Conservation (phyloP, 2,888 invertebrate species). For the Cylindroiulus punctatus region DNA sequence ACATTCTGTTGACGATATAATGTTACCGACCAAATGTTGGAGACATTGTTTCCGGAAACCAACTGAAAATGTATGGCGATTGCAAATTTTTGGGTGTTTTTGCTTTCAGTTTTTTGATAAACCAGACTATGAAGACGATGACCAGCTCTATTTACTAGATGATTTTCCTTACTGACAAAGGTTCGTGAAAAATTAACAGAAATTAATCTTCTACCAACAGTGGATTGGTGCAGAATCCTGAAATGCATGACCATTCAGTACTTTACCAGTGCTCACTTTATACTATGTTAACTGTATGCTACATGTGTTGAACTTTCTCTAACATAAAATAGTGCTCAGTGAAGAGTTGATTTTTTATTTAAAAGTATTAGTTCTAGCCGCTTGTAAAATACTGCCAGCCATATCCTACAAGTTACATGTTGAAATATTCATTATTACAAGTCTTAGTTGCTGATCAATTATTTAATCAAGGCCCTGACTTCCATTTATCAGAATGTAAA, state of each 20-base stretch:
- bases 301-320: not conserved
- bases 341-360: not conserved
- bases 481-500: not conserved
- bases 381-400: not conserved
- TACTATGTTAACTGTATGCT: conserved; percentile 12
- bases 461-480: not conserved
- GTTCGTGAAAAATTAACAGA: not conserved
- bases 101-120: conserved; percentile 9
- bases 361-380: not conserved
- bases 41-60: too few species aligned
- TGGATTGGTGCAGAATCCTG: not conserved
- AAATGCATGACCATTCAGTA: not conserved
- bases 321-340: not conserved
- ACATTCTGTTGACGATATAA: too few species aligned
- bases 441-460: not conserved
- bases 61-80: too few species aligned
- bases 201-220: not conserved
- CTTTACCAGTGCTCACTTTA: not conserved
- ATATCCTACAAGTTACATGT: not conserved
- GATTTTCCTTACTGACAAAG: conserved; percentile 39
- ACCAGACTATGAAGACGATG: conserved; percentile 44
- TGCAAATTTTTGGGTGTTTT: not conserved
- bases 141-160: conserved; percentile 38
- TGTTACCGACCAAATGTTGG: too few species aligned
- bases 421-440: not conserved